Conservation (phyloP, 2,113 vertebrate species). For the Alexandromys fortis region DNA sequence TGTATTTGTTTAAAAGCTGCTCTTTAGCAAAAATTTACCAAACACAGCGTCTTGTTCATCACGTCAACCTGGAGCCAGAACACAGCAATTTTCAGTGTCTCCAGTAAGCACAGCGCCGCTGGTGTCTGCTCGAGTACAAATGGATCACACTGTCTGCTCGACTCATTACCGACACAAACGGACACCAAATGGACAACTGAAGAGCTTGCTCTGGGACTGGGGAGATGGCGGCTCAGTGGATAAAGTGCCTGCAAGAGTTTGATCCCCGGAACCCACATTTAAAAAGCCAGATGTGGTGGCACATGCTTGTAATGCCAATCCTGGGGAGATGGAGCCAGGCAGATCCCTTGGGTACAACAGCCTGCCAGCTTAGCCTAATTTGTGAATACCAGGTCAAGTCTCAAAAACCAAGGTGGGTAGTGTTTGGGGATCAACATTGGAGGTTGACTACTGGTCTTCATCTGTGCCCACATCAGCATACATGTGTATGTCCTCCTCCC, state of each 20-base stretch:
- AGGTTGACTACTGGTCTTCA: background rate
- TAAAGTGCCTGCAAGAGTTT: background rate
- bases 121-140: background rate
- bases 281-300: background rate
- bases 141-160: background rate
- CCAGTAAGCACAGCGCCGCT: background rate
- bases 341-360: background rate
- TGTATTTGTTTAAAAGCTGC: background rate
- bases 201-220: background rate
- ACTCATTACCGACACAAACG: background rate
- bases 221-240: background rate
- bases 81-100: background rate
- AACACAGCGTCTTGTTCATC: background rate
- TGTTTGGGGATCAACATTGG: background rate
- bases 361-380: background rate
- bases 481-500: accelerated
- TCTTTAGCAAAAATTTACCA: conserved; percentile 27
- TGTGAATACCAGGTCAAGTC: background rate
- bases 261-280: background rate
- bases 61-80: conserved; percentile 30
- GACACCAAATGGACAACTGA: background rate
- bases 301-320: background rate
- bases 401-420: background rate
- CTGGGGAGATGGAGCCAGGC: background rate
- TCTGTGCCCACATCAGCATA: background rate